phyloP scores from a whole-genome alignment of 2,797 vertebrate species.

The Anguilla obscura region DNA sequence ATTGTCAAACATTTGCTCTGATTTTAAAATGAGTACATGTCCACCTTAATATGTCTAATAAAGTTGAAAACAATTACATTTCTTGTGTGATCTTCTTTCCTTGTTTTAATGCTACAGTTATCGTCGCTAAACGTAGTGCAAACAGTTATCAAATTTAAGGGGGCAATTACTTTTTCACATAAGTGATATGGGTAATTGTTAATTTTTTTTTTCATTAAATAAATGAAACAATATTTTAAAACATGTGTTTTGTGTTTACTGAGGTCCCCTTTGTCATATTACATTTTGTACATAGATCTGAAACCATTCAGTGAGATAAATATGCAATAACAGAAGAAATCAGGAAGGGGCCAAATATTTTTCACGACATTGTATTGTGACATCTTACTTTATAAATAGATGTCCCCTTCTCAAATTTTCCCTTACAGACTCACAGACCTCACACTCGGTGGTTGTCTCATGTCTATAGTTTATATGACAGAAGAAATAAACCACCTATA shows the following conservation, averaged over 20 bases:
- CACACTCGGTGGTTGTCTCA: not conserved
- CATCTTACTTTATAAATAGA: not conserved
- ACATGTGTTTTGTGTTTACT: too few relatives aligned
- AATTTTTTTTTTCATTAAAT: too few relatives aligned
- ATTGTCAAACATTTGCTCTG: not conserved
- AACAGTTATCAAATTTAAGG: too few relatives aligned
- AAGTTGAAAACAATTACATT: not conserved
- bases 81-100: not conserved
- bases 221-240: too few relatives aligned
- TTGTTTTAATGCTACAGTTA: not conserved
- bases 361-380: not conserved
- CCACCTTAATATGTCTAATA: not conserved
- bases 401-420: not conserved
- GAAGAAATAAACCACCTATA: not conserved
- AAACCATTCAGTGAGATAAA: too few relatives aligned
- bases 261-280: too few relatives aligned
- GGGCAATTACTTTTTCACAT: too few relatives aligned
- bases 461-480: conserved; percentile 3
- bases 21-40: not conserved
- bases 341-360: too few relatives aligned
- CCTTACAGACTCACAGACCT: not conserved
- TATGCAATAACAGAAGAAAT: too few relatives aligned
- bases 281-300: too few relatives aligned
- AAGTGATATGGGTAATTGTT: too few relatives aligned
- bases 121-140: too few relatives aligned